phyloP scores from a whole-genome alignment of 1,140 invertebrate genomes.

The Ganaspis sp. region DNA sequence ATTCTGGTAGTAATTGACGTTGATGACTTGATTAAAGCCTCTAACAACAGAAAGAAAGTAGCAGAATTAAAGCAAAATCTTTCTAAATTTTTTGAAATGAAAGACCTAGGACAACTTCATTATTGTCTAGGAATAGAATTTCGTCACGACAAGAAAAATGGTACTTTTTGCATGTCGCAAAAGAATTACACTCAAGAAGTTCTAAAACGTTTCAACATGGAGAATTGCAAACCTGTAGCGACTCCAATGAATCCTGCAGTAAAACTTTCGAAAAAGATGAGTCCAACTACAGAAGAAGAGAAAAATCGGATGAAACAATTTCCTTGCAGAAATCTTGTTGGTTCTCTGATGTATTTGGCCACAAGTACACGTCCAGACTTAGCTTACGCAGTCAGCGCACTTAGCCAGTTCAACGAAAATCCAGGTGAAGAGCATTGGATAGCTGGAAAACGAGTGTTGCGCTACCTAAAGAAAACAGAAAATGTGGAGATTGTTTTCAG shows the following conservation, averaged over 20 bases:
- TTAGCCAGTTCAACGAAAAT: neutral
- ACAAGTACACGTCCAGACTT: conserved; percentile 72
- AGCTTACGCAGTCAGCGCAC: conserved; percentile 64
- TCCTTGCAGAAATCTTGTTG: conserved; percentile 64
- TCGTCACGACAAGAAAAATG: neutral
- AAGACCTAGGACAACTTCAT: conserved; percentile 44
- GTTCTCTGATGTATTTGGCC: conserved; percentile 70
- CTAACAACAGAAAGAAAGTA: conserved; percentile 36
- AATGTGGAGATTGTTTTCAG: neutral
- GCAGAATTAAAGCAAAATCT: conserved; percentile 34
- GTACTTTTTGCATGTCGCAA: conserved; percentile 30
- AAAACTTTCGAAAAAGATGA: conserved; percentile 52
- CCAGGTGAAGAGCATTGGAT: neutral
- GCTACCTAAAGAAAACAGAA: conserved; percentile 10
- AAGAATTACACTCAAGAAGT: conserved; percentile 61
- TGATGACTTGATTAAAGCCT: conserved; percentile 40
- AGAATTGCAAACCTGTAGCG: conserved; percentile 60
- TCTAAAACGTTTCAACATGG: conserved; percentile 63
- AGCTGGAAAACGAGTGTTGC: neutral
- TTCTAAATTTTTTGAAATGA: conserved; percentile 46
- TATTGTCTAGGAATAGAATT: conserved; percentile 45
- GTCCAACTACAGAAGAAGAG: conserved; percentile 36
- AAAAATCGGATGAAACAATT: neutral
- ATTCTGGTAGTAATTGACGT: conserved; percentile 33
- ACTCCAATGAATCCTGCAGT: conserved; percentile 61